phyloP scores from a whole-genome alignment of 64 coral and sea anemone genomes.

The Stichodactyla helianthus region DNA sequence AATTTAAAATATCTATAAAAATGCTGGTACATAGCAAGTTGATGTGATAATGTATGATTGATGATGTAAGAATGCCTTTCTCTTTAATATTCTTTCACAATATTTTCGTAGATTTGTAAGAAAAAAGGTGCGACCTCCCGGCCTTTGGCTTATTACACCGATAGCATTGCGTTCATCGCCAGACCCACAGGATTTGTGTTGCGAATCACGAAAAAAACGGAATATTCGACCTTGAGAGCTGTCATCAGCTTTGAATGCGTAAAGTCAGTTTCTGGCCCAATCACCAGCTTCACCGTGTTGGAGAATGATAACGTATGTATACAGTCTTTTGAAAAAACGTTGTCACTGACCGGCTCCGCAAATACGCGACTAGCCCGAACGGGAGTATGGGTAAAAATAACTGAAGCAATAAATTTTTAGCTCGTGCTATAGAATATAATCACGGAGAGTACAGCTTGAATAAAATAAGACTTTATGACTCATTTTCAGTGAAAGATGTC shows the following conservation, averaged over 20 bases:
- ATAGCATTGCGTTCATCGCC: background rate
- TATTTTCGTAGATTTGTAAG: background rate
- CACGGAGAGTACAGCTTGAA: too few relatives aligned
- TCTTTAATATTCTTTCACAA: background rate
- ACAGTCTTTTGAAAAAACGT: too few relatives aligned
- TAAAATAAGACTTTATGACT: too few relatives aligned
- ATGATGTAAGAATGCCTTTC: background rate
- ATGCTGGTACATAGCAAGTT: too few relatives aligned
- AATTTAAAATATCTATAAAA: too few relatives aligned
- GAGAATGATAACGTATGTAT: background rate
- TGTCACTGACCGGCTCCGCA: too few relatives aligned
- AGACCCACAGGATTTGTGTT: background rate
- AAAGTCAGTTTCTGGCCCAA: background rate
- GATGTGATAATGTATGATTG: too few relatives aligned
- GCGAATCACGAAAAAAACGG: background rate
- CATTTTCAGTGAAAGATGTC: too few relatives aligned
- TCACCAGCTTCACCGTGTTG: background rate
- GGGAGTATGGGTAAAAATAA: too few relatives aligned
- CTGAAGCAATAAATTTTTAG: too few relatives aligned
- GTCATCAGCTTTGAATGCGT: conserved; percentile 5
- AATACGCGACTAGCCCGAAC: too few relatives aligned
- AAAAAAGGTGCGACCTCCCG: background rate
- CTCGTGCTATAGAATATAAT: too few relatives aligned
- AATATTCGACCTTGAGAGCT: background rate
- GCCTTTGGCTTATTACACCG: background rate